phyloP scores from a whole-genome alignment of 2,797 vertebrate genomes.

The Gymnothorax reevesii region DNA sequence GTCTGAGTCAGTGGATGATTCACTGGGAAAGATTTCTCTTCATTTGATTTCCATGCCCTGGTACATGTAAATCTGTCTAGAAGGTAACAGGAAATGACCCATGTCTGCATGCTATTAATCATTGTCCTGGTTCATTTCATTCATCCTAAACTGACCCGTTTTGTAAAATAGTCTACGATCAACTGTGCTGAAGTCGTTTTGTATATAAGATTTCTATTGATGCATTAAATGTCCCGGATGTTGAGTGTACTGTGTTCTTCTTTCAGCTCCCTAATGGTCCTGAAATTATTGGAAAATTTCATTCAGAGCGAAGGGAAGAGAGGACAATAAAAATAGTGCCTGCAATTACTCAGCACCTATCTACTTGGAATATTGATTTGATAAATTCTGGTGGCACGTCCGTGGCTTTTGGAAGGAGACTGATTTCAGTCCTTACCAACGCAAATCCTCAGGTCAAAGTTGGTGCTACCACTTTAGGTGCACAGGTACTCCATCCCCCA shows the following conservation, averaged over 20 bases:
- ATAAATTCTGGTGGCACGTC: neutral
- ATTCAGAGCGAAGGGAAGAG: neutral
- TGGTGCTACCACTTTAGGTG: neutral
- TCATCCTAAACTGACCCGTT: slow-evolving; percentile 32
- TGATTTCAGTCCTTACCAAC: neutral
- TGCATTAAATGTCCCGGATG: slow-evolving; percentile 64
- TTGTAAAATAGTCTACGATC: slow-evolving; percentile 48
- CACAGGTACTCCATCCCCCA: neutral
- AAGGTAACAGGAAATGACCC: neutral
- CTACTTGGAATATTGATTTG: neutral
- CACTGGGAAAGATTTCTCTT: neutral
- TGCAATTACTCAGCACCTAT: neutral
- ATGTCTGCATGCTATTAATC: neutral
- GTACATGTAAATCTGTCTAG: neutral
- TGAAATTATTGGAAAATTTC: neutral
- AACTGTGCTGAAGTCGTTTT: slow-evolving; percentile 66
- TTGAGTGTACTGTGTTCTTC: slow-evolving; percentile 28
- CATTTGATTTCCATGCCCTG: slow-evolving; percentile 4
- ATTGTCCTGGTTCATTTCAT: slow-evolving; percentile 12
- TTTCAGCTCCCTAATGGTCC: neutral
- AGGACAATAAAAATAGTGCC: neutral
- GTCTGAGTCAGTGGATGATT: slow-evolving; percentile 15
- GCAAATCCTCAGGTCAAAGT: neutral
- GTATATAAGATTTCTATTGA: slow-evolving; percentile 78
- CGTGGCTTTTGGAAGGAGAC: neutral